phyloP scores from a whole-genome alignment of 1,140 invertebrate species.

The Euborellia annulipes region DNA sequence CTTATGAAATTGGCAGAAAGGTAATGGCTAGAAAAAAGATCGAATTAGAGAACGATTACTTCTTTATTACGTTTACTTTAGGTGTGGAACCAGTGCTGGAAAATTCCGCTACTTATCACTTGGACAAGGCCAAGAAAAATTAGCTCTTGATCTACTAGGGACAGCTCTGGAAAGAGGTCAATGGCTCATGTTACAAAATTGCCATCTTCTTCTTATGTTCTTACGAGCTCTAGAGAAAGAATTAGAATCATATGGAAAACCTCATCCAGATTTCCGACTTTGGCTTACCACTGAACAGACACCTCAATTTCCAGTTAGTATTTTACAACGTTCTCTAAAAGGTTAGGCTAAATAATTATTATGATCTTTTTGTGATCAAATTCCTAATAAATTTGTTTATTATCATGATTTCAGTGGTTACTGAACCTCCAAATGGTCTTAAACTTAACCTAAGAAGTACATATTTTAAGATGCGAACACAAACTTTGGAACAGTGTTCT shows the following conservation, averaged over 20 bases:
- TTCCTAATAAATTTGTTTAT: too few species aligned
- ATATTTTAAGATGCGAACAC: conserved; percentile 62
- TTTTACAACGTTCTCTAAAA: conserved; percentile 71
- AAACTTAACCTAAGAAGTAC: conserved; percentile 80
- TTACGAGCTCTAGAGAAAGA: conserved; percentile 63
- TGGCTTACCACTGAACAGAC: conserved; percentile 84
- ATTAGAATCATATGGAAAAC: conserved; percentile 56
- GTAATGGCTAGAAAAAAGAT: too few species aligned
- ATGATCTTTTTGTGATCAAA: conserved; percentile 5
- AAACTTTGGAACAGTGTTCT: conserved; percentile 48
- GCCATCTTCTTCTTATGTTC: conserved; percentile 69
- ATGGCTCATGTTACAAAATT: conserved; percentile 84
- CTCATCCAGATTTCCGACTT: conserved; percentile 77
- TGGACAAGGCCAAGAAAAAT: conserved; percentile 76
- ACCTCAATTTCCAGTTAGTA: conserved; percentile 69
- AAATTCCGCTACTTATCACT: conserved; percentile 71
- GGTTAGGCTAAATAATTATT: conserved; percentile 31
- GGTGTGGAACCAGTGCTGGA: conserved; percentile 45
- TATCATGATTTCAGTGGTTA: conserved; percentile 48
- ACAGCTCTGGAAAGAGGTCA: conserved; percentile 56
- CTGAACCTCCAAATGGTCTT: conserved; percentile 74
- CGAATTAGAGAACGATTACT: too few species aligned
- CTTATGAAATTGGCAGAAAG: conserved; percentile 71
- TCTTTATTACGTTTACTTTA: conserved; percentile 12
- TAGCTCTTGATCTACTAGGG: conserved; percentile 54